These are phyloP conservation scores for Drosophila affinis DNA, from an alignment of 2,888 invertebrate genomes.

Conservation along the genomic window DNA sequence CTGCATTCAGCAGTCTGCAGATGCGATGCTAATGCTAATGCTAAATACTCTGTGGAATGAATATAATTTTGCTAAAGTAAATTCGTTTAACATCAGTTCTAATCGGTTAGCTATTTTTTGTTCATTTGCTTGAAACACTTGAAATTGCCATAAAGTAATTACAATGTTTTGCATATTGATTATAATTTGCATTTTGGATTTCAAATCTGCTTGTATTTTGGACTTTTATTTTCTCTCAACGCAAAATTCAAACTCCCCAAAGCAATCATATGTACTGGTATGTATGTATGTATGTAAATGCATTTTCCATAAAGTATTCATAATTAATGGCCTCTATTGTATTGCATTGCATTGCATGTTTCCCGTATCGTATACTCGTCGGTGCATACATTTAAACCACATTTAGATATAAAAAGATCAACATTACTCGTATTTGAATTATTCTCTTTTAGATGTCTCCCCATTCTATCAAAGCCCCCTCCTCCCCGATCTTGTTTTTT, in stretches of 20 bases:
- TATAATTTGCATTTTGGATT: constrained; percentile 6
- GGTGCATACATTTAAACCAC: constrained; percentile 40
- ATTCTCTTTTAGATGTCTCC: constrained; percentile 2
- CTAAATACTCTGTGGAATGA: constrained; percentile 53
- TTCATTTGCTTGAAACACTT: constrained; percentile 58
- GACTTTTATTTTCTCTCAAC: constrained; percentile 22
- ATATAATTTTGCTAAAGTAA: constrained; percentile 81
- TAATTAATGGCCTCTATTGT: background rate
- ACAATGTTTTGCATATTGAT: constrained; percentile 39
- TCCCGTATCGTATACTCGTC: background rate
- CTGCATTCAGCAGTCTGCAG: background rate
- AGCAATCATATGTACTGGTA: constrained; percentile 4
- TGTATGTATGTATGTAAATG: constrained; percentile 24
- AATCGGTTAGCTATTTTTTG: constrained; percentile 61
- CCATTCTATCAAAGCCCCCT: background rate
- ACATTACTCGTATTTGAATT: constrained; percentile 9
- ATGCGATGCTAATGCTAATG: constrained; percentile 26
- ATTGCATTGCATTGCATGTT: constrained; percentile 1
- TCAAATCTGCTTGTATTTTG: constrained; percentile 13
- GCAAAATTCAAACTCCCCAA: constrained; percentile 14
- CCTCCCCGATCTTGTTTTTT: background rate
- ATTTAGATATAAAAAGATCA: constrained; percentile 35
- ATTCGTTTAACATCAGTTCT: constrained; percentile 83
- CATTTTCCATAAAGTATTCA: constrained; percentile 29
- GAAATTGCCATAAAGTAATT: constrained; percentile 71